phyloP scores from a whole-genome alignment of 2,888 invertebrate genomes.

The Leistus spinibarbis region DNA sequence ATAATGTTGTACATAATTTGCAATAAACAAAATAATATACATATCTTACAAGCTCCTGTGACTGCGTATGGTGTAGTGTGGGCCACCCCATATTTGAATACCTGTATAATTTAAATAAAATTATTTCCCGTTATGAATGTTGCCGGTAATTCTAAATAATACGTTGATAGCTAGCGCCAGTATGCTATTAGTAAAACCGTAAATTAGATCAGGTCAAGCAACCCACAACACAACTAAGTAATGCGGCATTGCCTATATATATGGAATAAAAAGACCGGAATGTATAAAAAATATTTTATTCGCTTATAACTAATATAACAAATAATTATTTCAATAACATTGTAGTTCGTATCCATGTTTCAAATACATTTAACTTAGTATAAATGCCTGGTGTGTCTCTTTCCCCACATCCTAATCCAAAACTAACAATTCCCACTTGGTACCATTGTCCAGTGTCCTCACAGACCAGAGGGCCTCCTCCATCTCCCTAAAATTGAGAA shows the following conservation, averaged over 20 bases:
- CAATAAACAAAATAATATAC: too few species aligned
- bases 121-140: too few species aligned
- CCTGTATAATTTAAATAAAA: too few species aligned
- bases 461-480: slow-evolving; percentile 29
- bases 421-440: slow-evolving; percentile 33
- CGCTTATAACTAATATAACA: neutral
- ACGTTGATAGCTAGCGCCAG: neutral
- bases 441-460: slow-evolving; percentile 35
- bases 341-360: slow-evolving; percentile 22
- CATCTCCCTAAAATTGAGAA: slow-evolving; percentile 25
- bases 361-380: slow-evolving; percentile 31
- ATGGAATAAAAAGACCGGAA: neutral
- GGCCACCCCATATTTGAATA: too few species aligned
- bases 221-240: neutral
- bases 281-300: neutral
- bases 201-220: neutral
- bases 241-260: neutral
- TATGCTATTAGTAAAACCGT: neutral
- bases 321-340: slow-evolving; percentile 13
- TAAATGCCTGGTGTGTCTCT: slow-evolving; percentile 32
- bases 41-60: too few species aligned
- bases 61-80: too few species aligned
- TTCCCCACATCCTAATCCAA: slow-evolving; percentile 33
- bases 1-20: too few species aligned
- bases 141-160: too few species aligned